Base-by-base conservation (phyloP, 2,113 vertebrate genomes). In the Hassar affinis region DNA sequence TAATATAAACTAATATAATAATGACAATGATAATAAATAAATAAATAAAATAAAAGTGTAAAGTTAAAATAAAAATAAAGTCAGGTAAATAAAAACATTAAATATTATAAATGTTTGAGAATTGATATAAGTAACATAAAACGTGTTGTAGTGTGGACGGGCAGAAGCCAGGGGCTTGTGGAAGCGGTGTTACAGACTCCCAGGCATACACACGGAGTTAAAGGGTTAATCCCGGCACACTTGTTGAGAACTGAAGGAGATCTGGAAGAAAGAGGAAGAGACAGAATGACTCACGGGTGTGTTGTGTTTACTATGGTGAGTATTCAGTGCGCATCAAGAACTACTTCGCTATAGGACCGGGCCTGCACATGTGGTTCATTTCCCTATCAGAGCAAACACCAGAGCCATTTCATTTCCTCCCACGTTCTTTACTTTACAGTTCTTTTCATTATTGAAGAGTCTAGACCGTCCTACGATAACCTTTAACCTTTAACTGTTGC, bases 151-250 rank as follows among this genome's bases (percentile, higher is more conserved):
- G n/a, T n/a, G n/a, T n/a, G n/a, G n/a, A n/a, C n/a, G n/a, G n/a
- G n/a, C n/a, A n/a, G n/a, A n/a, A n/a, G n/a, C n/a, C n/a, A n/a
- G n/a, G n/a, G n/a, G n/a, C n/a, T n/a, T n/a, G n/a, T n/a, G n/a
- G n/a, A n/a, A n/a, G n/a, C n/a, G n/a, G n/a, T n/a, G n/a, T n/a
- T n/a, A n/a, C n/a, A n/a, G n/a, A n/a, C n/a, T n/a, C n/a, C n/a
- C 38, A 42, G 38, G 38, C 38, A 6, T 42, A 42, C 38, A 42
- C 78, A 68, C 18, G 61, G 71, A 72, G n/a, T 6, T 30, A 80
- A 54, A 42, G 33, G 51, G 81, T 81, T 77, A 78, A 56, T 78
- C 66, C 62, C 72, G 66, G 59, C 75, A 27, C 61, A 33, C 64
- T 11, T 27, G 52, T 74, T 68, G 15, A 61, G 42, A 64, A 61